Evolutionary conservation across 1,140 invertebrate species (phyloP).

Genomic region (Pentalonia nigronervosa): DNA sequence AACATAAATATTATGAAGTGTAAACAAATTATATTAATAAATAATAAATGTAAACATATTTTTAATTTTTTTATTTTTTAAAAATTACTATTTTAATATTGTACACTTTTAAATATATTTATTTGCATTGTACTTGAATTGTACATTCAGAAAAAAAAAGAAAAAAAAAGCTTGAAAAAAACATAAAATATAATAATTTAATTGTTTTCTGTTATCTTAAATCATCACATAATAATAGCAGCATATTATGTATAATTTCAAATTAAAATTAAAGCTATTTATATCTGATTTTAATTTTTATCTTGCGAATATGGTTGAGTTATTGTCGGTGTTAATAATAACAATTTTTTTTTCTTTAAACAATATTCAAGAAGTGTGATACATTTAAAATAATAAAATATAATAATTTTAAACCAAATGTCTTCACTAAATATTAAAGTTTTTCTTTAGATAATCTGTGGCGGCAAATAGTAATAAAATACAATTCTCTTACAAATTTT

Average conservation of each 20-base stretch:
- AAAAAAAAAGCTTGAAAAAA: too few relatives aligned
- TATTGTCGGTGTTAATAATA: not conserved
- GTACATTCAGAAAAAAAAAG: too few relatives aligned
- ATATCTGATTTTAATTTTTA: too few relatives aligned
- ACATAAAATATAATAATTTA: too few relatives aligned
- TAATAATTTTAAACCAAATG: not conserved
- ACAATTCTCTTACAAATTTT: not conserved
- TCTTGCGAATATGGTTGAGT: not conserved
- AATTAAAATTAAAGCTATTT: too few relatives aligned
- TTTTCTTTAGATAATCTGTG: not conserved
- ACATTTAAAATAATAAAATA: not conserved
- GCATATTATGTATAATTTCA: too few relatives aligned
- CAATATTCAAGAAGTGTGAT: not conserved
- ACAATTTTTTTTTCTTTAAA: not conserved
- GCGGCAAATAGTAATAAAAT: not conserved
- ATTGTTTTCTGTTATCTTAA: too few relatives aligned
- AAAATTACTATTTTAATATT: not conserved
- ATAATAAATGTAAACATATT: too few relatives aligned
- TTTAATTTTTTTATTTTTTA: too few relatives aligned
- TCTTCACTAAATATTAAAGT: not conserved
- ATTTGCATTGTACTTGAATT: too few relatives aligned
- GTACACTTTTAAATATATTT: too few relatives aligned
- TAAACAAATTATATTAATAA: not conserved
- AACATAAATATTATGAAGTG: not conserved
- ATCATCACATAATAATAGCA: too few relatives aligned